A percentile compares a stretch with the other conserved stretches of the same genome.
Evolutionary conservation across 2,797 vertebrate genomes (phyloP).

Genomic region (Acanthiza pusilla): DNA sequence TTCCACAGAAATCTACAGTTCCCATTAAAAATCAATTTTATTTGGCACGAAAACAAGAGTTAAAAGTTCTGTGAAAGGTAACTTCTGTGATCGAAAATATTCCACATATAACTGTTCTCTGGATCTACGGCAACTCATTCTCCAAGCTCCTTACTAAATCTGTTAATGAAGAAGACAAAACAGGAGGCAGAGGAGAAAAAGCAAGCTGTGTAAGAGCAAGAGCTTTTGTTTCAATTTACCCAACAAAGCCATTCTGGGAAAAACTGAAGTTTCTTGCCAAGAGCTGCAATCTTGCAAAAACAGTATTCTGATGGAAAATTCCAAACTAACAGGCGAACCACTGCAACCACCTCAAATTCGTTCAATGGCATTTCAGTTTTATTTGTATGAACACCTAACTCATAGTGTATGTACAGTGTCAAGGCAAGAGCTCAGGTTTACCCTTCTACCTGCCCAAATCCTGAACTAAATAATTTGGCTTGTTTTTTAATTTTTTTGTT

Average conservation of each 20-base stretch:
- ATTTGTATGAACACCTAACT: background rate
- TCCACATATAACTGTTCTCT: background rate
- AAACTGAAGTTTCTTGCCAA: constrained; percentile 32
- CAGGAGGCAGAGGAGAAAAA: background rate
- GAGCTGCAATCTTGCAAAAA: constrained; percentile 38
- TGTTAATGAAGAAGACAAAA: background rate
- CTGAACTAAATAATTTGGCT: background rate
- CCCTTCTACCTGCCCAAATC: background rate
- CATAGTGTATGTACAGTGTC: background rate
- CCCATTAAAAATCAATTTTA: background rate
- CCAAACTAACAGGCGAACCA: constrained; percentile 27
- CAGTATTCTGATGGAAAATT: constrained; percentile 47
- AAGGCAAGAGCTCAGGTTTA: background rate
- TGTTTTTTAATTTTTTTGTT: background rate
- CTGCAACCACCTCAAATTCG: background rate
- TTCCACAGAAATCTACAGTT: background rate
- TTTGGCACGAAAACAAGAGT: background rate
- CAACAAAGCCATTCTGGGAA: constrained; percentile 36
- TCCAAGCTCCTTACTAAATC: background rate
- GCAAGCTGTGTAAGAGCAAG: background rate
- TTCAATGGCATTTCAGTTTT: background rate
- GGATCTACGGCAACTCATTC: background rate
- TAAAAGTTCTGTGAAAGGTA: background rate
- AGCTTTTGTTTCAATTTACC: constrained; percentile 52
- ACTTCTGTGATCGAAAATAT: background rate